phyloP scores from a whole-genome alignment of 2,113 vertebrate genomes.

The Malurus elegans region DNA sequence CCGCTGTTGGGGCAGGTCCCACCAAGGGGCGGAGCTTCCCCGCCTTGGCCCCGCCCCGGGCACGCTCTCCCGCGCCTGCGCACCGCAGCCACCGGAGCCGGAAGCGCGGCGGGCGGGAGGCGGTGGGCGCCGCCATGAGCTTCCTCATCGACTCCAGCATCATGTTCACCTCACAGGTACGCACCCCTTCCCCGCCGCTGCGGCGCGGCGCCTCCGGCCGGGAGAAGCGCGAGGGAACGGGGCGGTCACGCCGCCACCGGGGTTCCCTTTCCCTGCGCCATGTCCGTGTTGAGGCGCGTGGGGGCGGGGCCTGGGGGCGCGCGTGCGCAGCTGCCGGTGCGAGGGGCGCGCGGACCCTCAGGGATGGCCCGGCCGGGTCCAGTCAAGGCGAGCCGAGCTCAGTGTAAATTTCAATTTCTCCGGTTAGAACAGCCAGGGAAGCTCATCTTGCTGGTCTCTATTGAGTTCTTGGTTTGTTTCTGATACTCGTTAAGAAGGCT shows the following conservation, averaged over 20 bases:
- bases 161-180: slow-evolving; percentile 93
- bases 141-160: slow-evolving; percentile 92
- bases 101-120: not conserved
- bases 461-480: not conserved
- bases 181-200: not conserved
- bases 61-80: not conserved
- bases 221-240: too few species aligned
- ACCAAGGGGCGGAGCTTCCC: not conserved
- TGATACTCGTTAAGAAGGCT: rapidly evolving
- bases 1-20: rapidly evolving
- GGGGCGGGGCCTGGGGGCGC: not conserved
- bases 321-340: not conserved
- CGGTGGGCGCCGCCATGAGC: slow-evolving; percentile 76
- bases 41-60: not conserved
- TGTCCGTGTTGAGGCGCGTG: too few species aligned
- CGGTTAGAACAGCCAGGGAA: rapidly evolving
- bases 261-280: too few species aligned
- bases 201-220: not conserved
- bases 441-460: rapidly evolving
- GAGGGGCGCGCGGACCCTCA: not conserved
- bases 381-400: too few species aligned
- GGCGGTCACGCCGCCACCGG: too few species aligned
- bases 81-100: not conserved
- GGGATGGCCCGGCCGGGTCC: not conserved
- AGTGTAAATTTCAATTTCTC: rapidly evolving